Evolutionary conservation across 2,888 invertebrate genomes (phyloP).

Genomic region (Hermaeophaga mercurialis): DNA sequence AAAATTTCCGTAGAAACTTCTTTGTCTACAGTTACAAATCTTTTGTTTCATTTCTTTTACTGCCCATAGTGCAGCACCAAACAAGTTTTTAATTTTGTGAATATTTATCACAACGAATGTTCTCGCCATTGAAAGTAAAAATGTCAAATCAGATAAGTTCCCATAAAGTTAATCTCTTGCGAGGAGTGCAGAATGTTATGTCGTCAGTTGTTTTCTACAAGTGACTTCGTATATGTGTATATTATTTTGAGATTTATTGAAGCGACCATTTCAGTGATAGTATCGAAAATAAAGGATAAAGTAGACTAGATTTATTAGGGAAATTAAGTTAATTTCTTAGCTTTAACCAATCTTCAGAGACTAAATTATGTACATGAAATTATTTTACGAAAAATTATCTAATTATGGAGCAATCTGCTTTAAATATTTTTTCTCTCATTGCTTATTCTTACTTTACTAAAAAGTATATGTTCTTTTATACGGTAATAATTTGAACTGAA

Average conservation of each 20-base stretch:
- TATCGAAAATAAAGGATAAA: slow-evolving; percentile 16
- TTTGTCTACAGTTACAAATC: not conserved
- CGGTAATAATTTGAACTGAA: too few species aligned
- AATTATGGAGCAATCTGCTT: too few species aligned
- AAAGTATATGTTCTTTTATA: too few species aligned
- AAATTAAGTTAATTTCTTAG: too few species aligned
- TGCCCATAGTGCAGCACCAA: slow-evolving; percentile 10
- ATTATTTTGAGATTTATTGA: slow-evolving; percentile 23
- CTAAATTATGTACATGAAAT: too few species aligned
- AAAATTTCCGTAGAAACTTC: slow-evolving; percentile 10
- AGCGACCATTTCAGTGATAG: slow-evolving; percentile 13
- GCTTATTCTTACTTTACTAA: too few species aligned
- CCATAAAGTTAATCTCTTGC: slow-evolving; percentile 18
- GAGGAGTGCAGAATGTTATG: slow-evolving; percentile 1
- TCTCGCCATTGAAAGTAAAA: slow-evolving; percentile 15
- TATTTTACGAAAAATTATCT: too few species aligned
- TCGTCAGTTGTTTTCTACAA: not conserved
- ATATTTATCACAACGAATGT: slow-evolving; percentile 13
- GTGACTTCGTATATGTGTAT: slow-evolving; percentile 10
- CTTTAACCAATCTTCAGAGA: too few species aligned
- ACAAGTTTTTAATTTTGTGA: slow-evolving; percentile 27
- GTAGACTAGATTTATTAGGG: not conserved
- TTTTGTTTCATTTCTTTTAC: slow-evolving; percentile 9
- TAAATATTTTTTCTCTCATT: too few species aligned
- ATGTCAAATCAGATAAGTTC: slow-evolving; percentile 25